Base-by-base conservation (phyloP, 2,113 vertebrate genomes). In the Myocastor coypus region DNA sequence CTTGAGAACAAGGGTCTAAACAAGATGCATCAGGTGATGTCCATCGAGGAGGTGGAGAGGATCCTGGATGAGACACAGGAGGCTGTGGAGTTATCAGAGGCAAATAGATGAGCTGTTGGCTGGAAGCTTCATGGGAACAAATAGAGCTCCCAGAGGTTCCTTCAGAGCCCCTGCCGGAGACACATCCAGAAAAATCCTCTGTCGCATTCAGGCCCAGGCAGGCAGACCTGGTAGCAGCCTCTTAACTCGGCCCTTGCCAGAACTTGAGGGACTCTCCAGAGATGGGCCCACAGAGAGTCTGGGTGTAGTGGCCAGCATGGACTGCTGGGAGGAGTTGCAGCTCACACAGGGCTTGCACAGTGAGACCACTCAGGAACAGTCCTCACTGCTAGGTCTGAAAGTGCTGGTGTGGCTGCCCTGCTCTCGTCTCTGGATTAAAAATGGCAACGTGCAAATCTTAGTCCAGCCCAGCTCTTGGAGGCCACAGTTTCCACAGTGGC, bases 21-120 rank as follows among this genome's bases (percentile, higher is more conserved):
- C 97, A 99, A 99, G 97, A 99, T 99, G 99, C 99, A 99, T 24
- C 99, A 99, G 99, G 98, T 99, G 37, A 99, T 99, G 99, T 99
- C 99, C 12, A 98, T 99, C 55, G 99, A 99, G 87, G 99, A 99
- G 5, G 99, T 99, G n/a, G 99, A 99, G 83, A 98, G 99, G 50
- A 99, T 99, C 7, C 99, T 99, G 98, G 99, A 99, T 34, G 99
- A 99, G 97, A 99, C 99, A 0, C 99, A 99, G 63, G 99, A 99
- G 1, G 98, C 99, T 2, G 98, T 99, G 50, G 99, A 99, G 95
- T n/a, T 99, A 99, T 97, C 99, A 99, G 97, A 98, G 98, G 99
- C 99, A 99, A 99, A 99, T 99, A 42, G 99, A 99, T 3, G 99
- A 99, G 93, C 98, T 99, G 55, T 88, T 99, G 97, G 98, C 99